Base-by-base conservation (phyloP, 35 echinoderm and acorn worm genomes). In the Acanthaster planci region DNA sequence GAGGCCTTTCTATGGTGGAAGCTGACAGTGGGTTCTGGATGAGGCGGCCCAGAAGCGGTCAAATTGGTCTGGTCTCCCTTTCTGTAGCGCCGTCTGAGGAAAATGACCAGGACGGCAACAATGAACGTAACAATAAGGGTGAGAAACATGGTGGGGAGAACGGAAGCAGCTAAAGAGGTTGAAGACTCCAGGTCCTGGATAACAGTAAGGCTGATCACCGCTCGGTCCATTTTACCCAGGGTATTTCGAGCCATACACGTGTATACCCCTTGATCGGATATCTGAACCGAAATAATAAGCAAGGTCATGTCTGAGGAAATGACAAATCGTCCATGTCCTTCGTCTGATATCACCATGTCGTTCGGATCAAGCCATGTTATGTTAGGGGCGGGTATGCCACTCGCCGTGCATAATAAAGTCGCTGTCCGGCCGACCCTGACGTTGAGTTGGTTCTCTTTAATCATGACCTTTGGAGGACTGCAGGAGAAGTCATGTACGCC, bases 91-190 rank as follows among this genome's bases (percentile, higher is more conserved):
- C 64, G 64, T 31, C 64, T 19, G 7, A 72, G 29, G n/a, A 21
- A 35, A 31, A 72, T 72, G 23, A 72, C 34, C 8, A 30, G 10
- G 34, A 34, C 64, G 34, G 30, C 0, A 2, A 72, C 64, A 36
- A 34, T 10, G 34, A 72, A 10, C 64, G 23, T 72, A 31, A 72
- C 14, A 31, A 72, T 29, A 9, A 72, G 22, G 64, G 64, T 72
- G 64, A 72, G 22, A 72, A 72, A 72, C 64, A 72, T 72, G 23
- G 64, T 72, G 64, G 64, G 64, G 29, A 72, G 64, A 72, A 72
- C 64, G 7, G 23, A 21, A 72, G 64, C 7, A 72, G 64, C 64
- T 7, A 72, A 34, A 1, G 64, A 72, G 23, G 23, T 14, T 30
- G 64, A 26, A 14, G 23, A 26, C 30, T 6, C 5, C 1, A 12